Evolutionary conservation across 2,888 invertebrate species (phyloP).

Genomic region (Cantharis rustica): DNA sequence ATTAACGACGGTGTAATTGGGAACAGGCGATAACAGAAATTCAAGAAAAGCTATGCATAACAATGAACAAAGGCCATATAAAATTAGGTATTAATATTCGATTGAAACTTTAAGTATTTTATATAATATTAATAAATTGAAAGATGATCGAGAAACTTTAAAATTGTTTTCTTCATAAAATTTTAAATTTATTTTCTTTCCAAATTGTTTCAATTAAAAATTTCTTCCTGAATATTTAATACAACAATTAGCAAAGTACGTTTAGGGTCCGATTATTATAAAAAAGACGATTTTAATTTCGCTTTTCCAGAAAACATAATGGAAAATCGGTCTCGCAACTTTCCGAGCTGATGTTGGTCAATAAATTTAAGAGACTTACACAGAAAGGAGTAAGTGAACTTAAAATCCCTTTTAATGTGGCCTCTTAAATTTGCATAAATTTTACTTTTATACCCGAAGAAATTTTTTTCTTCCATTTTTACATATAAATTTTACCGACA

Average conservation of each 20-base stretch:
- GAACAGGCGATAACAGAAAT: slow-evolving; percentile 28
- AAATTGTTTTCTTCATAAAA: not conserved
- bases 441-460: not conserved
- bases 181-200: not conserved
- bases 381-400: too few relatives aligned
- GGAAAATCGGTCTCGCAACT: not conserved
- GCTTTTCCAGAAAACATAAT: not conserved
- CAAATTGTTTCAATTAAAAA: not conserved
- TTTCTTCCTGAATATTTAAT: not conserved
- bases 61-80: slow-evolving; percentile 20
- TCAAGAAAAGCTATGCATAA: slow-evolving; percentile 28
- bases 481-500: not conserved
- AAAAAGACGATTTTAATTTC: not conserved
- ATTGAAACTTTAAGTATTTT: not conserved
- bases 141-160: not conserved
- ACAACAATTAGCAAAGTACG: not conserved
- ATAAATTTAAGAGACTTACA: not conserved
- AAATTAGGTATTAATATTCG: slow-evolving; percentile 10
- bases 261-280: not conserved
- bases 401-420: not conserved
- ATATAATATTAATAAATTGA: not conserved
- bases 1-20: slow-evolving; percentile 28
- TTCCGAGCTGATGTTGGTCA: not conserved
- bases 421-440: not conserved
- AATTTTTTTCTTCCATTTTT: not conserved